These are phyloP conservation scores for Micrasema longulum DNA, from an alignment of 1,140 invertebrate species.

Conservation along the genomic window DNA sequence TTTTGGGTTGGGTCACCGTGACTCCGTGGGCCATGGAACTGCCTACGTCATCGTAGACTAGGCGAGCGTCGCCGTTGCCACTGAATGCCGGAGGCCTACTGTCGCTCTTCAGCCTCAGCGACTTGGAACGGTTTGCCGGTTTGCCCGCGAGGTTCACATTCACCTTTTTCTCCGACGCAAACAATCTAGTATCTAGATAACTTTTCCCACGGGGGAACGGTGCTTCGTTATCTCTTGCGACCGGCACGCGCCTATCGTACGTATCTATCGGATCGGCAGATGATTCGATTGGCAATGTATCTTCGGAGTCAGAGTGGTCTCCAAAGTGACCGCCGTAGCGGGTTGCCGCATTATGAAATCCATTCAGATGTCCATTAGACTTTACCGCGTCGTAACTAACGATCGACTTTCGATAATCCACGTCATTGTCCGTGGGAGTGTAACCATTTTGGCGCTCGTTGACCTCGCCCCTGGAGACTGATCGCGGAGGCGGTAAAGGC, in stretches of 20 bases:
- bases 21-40: constrained; percentile 56
- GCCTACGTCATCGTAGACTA: constrained; percentile 35
- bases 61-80: constrained; percentile 39
- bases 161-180: constrained; percentile 43
- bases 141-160: constrained; percentile 39
- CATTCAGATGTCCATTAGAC: constrained; percentile 38
- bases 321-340: constrained; percentile 31
- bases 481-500: constrained; percentile 19
- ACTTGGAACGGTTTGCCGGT: constrained; percentile 67
- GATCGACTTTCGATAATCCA: constrained; percentile 48
- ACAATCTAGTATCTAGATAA: constrained; percentile 41
- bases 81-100: constrained; percentile 59
- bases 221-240: constrained; percentile 30
- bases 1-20: constrained; percentile 67
- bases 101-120: constrained; percentile 67
- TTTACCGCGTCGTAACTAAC: constrained; percentile 33
- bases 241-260: constrained; percentile 22
- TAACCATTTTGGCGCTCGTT: constrained; percentile 31
- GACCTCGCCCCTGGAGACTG: constrained; percentile 30
- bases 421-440: constrained; percentile 44
- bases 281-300: constrained; percentile 13
- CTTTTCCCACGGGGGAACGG: constrained; percentile 50
- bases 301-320: constrained; percentile 28
- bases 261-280: constrained; percentile 33
- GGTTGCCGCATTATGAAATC: constrained; percentile 11